Percentiles rank a stretch among this genome's conserved stretches.
phyloP scores from a whole-genome alignment of 2,888 invertebrate species.

The Conchocele bisecta region DNA sequence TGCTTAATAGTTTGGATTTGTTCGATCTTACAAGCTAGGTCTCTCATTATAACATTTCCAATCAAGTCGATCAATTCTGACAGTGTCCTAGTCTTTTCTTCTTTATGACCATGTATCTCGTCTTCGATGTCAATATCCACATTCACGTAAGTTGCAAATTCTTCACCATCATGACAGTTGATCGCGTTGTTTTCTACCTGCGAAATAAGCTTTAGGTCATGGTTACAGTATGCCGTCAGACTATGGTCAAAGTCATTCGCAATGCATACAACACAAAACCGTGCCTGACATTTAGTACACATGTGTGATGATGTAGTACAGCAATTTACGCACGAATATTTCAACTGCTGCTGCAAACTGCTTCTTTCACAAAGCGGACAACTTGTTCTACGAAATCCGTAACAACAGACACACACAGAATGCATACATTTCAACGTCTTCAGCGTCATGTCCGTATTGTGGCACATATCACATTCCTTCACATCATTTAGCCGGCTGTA shows the following conservation, averaged over 20 bases:
- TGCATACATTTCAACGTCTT: slow-evolving; percentile 51
- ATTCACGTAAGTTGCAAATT: slow-evolving; percentile 9
- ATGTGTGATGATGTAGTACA: no score
- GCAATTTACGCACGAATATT: no score
- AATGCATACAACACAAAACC: no score
- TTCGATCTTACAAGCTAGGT: slow-evolving; percentile 19
- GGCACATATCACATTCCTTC: slow-evolving; percentile 55
- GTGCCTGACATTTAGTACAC: no score
- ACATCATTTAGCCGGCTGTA: slow-evolving; percentile 41
- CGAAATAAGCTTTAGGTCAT: no score
- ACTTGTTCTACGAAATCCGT: no score
- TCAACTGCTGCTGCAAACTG: no score
- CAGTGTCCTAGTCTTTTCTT: background rate
- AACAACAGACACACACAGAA: slow-evolving; percentile 44
- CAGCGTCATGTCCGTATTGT: slow-evolving; percentile 25
- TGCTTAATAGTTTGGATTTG: slow-evolving; percentile 21
- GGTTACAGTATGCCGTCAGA: no score
- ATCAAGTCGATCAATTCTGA: slow-evolving; percentile 20
- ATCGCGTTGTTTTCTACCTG: slow-evolving; percentile 23
- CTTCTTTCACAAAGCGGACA: slow-evolving; percentile 46
- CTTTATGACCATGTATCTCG: slow-evolving; percentile 8
- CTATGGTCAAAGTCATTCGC: no score
- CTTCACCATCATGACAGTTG: background rate
- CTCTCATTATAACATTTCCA: slow-evolving; percentile 27
- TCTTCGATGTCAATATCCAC: slow-evolving; percentile 23